Conservation (phyloP, 2,888 invertebrate genomes). For the Eilema caniola region DNA sequence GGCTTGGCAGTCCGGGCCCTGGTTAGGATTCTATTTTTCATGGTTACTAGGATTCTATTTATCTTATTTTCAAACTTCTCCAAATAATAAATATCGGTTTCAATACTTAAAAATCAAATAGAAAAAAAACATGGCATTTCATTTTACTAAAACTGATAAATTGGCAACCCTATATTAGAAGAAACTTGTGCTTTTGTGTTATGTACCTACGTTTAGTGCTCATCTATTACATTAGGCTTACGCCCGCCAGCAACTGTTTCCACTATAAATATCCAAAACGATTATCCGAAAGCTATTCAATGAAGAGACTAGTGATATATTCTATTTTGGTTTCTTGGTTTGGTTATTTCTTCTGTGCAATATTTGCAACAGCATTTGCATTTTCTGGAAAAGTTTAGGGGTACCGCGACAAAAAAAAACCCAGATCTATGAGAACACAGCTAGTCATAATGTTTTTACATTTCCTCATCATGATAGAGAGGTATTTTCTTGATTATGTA, state of each 20-base stretch:
- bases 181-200: not conserved
- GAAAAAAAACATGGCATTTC: not conserved
- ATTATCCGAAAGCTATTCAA: not conserved
- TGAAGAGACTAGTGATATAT: conserved; percentile 6
- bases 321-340: not conserved
- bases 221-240: conserved; percentile 7
- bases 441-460: too few species aligned
- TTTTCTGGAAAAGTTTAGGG: too few species aligned
- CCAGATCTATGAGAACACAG: too few species aligned
- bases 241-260: not conserved
- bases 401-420: too few species aligned
- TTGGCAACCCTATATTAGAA: not conserved
- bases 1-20: too few species aligned
- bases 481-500: too few species aligned
- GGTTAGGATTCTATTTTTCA: too few species aligned
- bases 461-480: too few species aligned
- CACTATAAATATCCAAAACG: not conserved
- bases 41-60: too few species aligned
- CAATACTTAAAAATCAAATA: not conserved
- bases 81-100: not conserved
- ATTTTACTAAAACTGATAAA: not conserved
- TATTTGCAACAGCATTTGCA: not conserved
- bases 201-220: not conserved
- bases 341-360: not conserved
- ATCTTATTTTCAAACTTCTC: not conserved